Base-by-base conservation (phyloP, 2,888 invertebrate genomes). In the Pandemis corylana region DNA sequence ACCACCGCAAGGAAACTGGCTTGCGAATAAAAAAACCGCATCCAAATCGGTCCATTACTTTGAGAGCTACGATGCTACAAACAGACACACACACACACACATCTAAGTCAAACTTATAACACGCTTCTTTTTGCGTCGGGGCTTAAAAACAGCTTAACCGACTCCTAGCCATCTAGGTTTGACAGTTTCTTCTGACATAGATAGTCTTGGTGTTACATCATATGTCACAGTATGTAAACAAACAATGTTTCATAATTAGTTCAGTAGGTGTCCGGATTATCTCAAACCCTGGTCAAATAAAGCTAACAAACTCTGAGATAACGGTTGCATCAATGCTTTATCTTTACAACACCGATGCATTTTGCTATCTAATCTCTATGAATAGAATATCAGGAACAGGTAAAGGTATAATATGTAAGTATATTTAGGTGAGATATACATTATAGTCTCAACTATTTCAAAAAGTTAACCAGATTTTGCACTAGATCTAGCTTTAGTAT, bases 361-460 rank as follows among this genome's bases (percentile, higher is more conserved):
- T 68, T 61, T 70, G 56, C 62, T 77, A 79, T 80, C 77, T 75
- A 66, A 78, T 79, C 77, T 71, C 75, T 77, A 77, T 71, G 59
- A 65, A 66, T 7, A 28, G 9, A 51, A 66, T 71, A 51, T 66
- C 9, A 69, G 44, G 42, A 3, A n/a, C 61, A 46, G 15, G 13
- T 56, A 4, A 36, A 36, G 28, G 28, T 36, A 36, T 36, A 36
- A 36, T 2, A 36, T 36, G 28, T 36, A 36, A 1, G 28, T 36
- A 36, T 2, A 20, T 0, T 20, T 20, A 36, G 0, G 28, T 36
- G 28, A 36, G 28, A 4, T 46, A 36, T 59, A 13, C n/a, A 15
- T 5, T 12, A 3, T 46, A 12, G 12, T 36, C 46, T 10, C 10
- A 12, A 46, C 46, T 12, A 10, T 46, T 46, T 12, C 0, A 46